These are phyloP conservation scores for Carterocephalus palaemon DNA, from an alignment of 2,888 invertebrate species.

Conservation along the genomic window DNA sequence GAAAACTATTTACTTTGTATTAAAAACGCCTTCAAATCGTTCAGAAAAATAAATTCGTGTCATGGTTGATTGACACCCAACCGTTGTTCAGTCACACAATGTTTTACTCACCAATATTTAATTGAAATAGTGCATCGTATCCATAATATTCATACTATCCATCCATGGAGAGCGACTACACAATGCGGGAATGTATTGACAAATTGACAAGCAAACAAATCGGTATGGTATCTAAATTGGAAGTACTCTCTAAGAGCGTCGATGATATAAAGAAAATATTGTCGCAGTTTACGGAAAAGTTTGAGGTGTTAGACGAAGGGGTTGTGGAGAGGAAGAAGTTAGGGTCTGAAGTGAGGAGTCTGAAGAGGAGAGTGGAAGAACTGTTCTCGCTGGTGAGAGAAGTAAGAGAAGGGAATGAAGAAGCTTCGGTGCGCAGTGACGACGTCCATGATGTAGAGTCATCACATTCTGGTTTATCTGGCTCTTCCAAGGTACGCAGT, in stretches of 20 bases:
- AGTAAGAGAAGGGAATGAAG: conserved; percentile 64
- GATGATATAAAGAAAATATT: conserved; percentile 51
- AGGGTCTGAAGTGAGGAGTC: conserved; percentile 46
- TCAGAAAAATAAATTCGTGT: neutral
- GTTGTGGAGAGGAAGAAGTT: conserved; percentile 46
- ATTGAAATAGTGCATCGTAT: neutral
- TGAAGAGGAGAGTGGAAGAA: conserved; percentile 61
- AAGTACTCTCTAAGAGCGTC: conserved; percentile 49
- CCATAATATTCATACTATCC: too few species aligned
- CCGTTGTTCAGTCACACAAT: conserved; percentile 5
- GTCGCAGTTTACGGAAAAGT: conserved; percentile 49
- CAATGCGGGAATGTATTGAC: conserved; percentile 49
- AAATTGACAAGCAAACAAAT: conserved; percentile 51
- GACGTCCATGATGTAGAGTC: conserved; percentile 59
- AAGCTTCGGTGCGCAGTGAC: conserved; percentile 46
- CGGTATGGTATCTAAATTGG: conserved; percentile 51
- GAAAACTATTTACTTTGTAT: too few species aligned
- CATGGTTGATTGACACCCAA: neutral
- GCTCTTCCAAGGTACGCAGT: conserved; percentile 66
- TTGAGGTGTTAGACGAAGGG: conserved; percentile 49
- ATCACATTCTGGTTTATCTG: conserved; percentile 62
- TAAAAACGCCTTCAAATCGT: too few species aligned
- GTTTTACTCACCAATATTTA: conserved; percentile 8
- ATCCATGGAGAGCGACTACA: conserved; percentile 38
- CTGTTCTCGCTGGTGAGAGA: conserved; percentile 60